A percentile compares a stretch with the other conserved stretches of the same genome.
phyloP scores from a whole-genome alignment of 2,888 invertebrate genomes.

The Lamellibrachia satsuma region DNA sequence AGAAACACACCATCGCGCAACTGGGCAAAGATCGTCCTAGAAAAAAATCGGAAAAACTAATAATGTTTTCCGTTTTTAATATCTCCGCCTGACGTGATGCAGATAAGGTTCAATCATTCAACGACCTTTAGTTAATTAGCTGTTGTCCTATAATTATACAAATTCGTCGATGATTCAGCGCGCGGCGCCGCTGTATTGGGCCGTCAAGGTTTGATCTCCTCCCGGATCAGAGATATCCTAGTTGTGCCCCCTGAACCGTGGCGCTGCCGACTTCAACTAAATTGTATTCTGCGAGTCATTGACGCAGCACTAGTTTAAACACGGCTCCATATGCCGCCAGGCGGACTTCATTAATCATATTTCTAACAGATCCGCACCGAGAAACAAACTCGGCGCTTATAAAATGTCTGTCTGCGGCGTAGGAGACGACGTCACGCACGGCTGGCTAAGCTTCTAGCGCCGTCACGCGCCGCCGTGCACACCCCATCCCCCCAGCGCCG shows the following conservation, averaged over 20 bases:
- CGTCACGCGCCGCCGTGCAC: not conserved
- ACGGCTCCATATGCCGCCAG: slow-evolving; percentile 17
- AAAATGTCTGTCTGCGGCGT: not conserved
- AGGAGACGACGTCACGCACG: not conserved
- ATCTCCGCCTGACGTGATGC: not conserved
- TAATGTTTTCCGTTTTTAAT: not conserved
- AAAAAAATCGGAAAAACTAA: not conserved
- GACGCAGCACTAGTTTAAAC: not conserved
- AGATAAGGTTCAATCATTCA: slow-evolving; percentile 10
- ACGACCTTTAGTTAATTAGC: not conserved
- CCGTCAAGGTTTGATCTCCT: not conserved
- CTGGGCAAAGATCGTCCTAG: not conserved
- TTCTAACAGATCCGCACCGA: not conserved
- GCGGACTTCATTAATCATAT: slow-evolving; percentile 3
- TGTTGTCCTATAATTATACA: not conserved
- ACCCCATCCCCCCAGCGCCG: not conserved
- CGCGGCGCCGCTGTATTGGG: not conserved
- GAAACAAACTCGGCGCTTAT: not conserved
- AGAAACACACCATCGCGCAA: not conserved
- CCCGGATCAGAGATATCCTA: not conserved
- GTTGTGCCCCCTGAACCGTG: not conserved
- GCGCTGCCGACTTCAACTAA: not conserved
- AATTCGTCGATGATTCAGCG: not conserved
- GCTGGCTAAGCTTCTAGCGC: not conserved
- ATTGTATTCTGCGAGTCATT: not conserved